These are phyloP conservation scores for Lepidurus apus DNA, from an alignment of 1,140 invertebrate species.

Conservation along the genomic window DNA sequence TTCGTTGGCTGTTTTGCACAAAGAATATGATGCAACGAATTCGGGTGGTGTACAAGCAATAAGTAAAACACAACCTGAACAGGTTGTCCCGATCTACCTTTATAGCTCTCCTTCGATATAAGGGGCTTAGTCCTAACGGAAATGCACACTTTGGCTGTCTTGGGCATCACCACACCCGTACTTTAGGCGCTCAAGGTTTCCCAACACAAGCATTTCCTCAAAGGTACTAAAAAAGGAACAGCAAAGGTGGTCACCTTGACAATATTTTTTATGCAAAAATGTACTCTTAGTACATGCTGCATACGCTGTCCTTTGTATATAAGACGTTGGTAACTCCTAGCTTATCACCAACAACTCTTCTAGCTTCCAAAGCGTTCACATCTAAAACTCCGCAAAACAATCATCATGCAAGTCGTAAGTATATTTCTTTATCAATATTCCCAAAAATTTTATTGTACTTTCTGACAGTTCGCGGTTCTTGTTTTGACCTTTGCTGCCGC, in stretches of 20 bases:
- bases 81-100: no score
- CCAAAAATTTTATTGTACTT: neutral
- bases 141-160: no score
- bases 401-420: constrained; percentile 32
- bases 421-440: neutral
- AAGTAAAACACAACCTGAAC: no score
- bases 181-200: neutral
- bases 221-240: neutral
- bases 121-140: no score
- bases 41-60: no score
- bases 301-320: neutral
- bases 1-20: no score
- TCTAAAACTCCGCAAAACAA: neutral
- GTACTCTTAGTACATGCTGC: neutral
- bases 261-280: neutral
- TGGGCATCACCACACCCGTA: neutral
- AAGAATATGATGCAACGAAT: no score
- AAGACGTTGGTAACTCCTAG: neutral
- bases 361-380: neutral
- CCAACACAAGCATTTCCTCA: neutral
- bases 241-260: neutral
- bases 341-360: neutral
- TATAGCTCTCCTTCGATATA: no score
- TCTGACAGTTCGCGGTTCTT: constrained; percentile 36
- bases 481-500: constrained; percentile 38